Conservation (phyloP, 2,888 invertebrate genomes). For the Alitta virens region DNA sequence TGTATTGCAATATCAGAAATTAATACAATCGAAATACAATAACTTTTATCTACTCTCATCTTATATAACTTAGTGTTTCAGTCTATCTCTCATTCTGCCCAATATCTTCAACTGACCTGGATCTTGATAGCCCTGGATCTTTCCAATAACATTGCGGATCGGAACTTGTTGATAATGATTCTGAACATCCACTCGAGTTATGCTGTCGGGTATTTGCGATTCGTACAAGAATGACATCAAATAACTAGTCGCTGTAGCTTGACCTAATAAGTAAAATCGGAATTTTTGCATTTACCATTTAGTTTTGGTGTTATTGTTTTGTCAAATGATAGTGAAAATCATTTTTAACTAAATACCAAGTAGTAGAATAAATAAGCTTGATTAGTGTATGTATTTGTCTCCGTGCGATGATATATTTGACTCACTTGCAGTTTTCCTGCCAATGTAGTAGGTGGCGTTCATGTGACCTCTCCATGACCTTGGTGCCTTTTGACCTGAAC, state of each 20-base stretch:
- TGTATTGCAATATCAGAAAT: too few relatives aligned
- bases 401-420: too few relatives aligned
- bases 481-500: conserved; percentile 8
- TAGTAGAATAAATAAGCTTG: too few relatives aligned
- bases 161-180: background rate
- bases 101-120: conserved; percentile 6
- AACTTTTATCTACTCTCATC: background rate
- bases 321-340: too few relatives aligned
- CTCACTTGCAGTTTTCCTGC: background rate
- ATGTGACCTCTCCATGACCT: conserved; percentile 3
- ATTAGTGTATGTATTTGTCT: too few relatives aligned
- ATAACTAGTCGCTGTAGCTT: background rate
- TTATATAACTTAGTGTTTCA: too few relatives aligned
- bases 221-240: background rate
- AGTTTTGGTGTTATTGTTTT: too few relatives aligned
- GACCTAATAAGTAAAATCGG: too few relatives aligned
- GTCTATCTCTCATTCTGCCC: too few relatives aligned
- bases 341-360: too few relatives aligned
- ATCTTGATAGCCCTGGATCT: conserved; percentile 5
- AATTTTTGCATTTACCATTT: too few relatives aligned
- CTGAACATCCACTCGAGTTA: background rate
- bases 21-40: too few relatives aligned
- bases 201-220: background rate
- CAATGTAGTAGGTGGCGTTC: conserved; percentile 13
- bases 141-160: conserved; percentile 15